phyloP scores from a whole-genome alignment of 2,888 invertebrate species.

The Volucella bombylans region DNA sequence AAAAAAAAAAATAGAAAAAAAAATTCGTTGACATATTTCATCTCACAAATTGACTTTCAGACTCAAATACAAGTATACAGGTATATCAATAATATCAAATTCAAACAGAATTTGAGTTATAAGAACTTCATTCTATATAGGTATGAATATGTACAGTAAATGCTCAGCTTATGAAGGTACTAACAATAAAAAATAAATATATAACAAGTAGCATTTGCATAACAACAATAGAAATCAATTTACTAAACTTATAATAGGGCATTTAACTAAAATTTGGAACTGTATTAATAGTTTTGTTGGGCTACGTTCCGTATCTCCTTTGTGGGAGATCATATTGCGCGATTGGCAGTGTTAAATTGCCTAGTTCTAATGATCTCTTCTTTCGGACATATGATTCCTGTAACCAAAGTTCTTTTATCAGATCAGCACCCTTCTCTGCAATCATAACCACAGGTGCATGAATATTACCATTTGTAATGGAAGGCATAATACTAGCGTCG shows the following conservation, averaged over 20 bases:
- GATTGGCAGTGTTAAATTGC: slow-evolving; percentile 26
- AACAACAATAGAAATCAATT: slow-evolving; percentile 5
- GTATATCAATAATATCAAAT: too few relatives aligned
- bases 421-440: slow-evolving; percentile 92
- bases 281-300: not conserved
- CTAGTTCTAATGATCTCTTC: slow-evolving; percentile 46
- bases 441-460: slow-evolving; percentile 95
- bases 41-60: slow-evolving; percentile 44
- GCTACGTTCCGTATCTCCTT: slow-evolving; percentile 54
- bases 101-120: not conserved
- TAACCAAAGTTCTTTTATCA: slow-evolving; percentile 89
- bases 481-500: slow-evolving; percentile 94
- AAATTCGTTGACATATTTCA: too few relatives aligned
- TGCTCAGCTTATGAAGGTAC: slow-evolving; percentile 29
- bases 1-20: too few relatives aligned
- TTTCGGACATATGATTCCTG: slow-evolving; percentile 72
- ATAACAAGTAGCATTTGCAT: slow-evolving; percentile 22
- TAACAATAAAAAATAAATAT: slow-evolving; percentile 48
- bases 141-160: slow-evolving; percentile 27
- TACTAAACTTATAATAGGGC: slow-evolving; percentile 16
- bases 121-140: slow-evolving; percentile 6
- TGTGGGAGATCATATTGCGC: slow-evolving; percentile 52
- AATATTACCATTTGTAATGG: slow-evolving; percentile 92
- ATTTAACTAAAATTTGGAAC: too few relatives aligned
- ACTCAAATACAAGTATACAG: slow-evolving; percentile 5